Evolutionary conservation across 2,888 invertebrate species (phyloP).

Genomic region (Platycnemis pennipes): DNA sequence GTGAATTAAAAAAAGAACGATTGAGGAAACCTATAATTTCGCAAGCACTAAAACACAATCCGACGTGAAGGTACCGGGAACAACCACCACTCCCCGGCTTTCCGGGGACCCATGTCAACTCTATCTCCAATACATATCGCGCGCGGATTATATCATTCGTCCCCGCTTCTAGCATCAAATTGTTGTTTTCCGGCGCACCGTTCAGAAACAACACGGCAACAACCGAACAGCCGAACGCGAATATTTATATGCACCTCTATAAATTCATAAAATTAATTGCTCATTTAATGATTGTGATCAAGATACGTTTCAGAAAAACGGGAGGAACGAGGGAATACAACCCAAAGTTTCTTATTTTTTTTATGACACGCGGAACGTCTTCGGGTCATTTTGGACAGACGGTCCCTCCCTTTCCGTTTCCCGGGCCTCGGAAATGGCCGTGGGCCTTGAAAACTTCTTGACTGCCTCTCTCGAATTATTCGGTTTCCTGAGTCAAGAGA

Average conservation of each 20-base stretch:
- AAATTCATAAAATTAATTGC: conserved; percentile 52
- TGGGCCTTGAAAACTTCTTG: neutral
- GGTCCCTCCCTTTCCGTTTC: neutral
- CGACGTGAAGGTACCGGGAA: neutral
- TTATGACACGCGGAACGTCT: neutral
- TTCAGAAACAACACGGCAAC: neutral
- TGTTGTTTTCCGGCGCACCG: conserved; percentile 32
- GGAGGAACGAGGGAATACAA: neutral
- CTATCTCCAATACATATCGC: conserved; percentile 41
- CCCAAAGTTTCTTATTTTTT: neutral
- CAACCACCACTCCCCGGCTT: neutral
- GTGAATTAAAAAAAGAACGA: conserved; percentile 41
- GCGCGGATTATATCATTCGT: conserved; percentile 27
- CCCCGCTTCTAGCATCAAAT: conserved; percentile 3
- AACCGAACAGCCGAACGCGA: conserved; percentile 31
- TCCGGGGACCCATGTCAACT: neutral
- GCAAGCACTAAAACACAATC: neutral
- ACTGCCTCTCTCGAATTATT: neutral
- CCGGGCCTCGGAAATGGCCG: conserved; percentile 32
- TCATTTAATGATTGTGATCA: conserved; percentile 27
- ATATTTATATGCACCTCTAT: conserved; percentile 20
- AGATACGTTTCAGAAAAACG: neutral
- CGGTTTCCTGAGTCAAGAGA: neutral
- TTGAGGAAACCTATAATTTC: conserved; percentile 57
- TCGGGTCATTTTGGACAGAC: neutral